These are phyloP conservation scores for Entelurus aequoreus DNA, from an alignment of 2,113 vertebrate species.

Conservation along the genomic window DNA sequence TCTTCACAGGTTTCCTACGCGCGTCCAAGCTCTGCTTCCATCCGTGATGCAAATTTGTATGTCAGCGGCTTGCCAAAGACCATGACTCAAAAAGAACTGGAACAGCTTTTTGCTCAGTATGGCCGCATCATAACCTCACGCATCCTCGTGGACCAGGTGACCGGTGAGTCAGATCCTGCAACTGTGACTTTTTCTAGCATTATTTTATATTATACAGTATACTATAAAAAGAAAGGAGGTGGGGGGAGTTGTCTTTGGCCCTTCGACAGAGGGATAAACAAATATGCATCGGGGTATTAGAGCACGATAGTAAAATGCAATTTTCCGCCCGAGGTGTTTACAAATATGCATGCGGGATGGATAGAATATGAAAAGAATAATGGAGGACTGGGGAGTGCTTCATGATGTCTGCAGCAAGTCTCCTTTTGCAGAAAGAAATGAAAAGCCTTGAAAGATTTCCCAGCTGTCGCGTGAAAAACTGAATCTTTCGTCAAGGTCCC, in stretches of 20 bases:
- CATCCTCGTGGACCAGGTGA: constrained; percentile 96
- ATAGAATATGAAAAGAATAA: constrained; percentile 62
- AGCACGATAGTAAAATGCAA: constrained; percentile 68
- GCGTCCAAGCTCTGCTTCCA: constrained; percentile 95
- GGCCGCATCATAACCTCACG: constrained; percentile 99
- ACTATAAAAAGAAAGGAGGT: too few species aligned
- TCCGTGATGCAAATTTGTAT: constrained; percentile 97
- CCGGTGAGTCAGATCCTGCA: constrained; percentile 78
- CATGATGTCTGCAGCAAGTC: constrained; percentile 71
- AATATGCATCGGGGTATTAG: constrained; percentile 61
- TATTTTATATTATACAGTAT: too few species aligned
- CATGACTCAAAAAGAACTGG: constrained; percentile 96
- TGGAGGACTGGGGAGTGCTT: constrained; percentile 54
- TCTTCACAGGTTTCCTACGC: constrained; percentile 85
- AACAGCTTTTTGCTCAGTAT: constrained; percentile 96
- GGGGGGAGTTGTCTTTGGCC: constrained; percentile 3
- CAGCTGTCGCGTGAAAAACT: constrained; percentile 56
- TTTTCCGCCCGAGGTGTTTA: constrained; percentile 75
- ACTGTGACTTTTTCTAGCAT: constrained; percentile 6
- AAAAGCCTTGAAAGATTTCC: constrained; percentile 73
- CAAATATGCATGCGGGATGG: constrained; percentile 76
- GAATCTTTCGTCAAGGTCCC: constrained; percentile 31
- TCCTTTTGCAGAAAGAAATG: constrained; percentile 74
- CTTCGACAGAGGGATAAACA: constrained; percentile 14
- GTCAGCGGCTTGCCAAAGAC: constrained; percentile 97